Base-by-base conservation (phyloP, 1,140 invertebrate species). In the Drosophila bifasciata region DNA sequence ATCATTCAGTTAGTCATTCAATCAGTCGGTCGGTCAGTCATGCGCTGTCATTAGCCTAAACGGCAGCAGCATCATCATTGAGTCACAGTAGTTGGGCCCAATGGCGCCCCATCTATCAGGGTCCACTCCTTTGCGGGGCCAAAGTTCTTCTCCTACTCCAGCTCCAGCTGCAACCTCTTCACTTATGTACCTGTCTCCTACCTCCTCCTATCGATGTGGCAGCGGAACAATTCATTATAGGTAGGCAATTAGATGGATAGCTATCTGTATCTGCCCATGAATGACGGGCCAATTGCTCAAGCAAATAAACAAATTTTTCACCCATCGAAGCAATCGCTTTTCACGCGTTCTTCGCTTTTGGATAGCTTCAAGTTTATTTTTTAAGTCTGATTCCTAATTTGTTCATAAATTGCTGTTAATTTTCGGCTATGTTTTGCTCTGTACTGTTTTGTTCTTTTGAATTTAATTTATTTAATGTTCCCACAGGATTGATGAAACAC, bases 371-470 rank as follows among this genome's bases (percentile, higher is more conserved):
- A 59, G 76, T 81, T 74, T 78, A 81, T 81, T 88, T 81, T 81
- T 64, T 68, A 73, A 86, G 68, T 36, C 58, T 55, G 64, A 51
- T 76, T 86, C 61, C 63, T 83, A 86, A 86, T 88, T 88, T 83
- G 83, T 88, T 88, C 68, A 88, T 86, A 88, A 86, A 86, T 88
- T 86, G 62, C 66, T 80, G 72, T 77, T 85, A 59, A 80, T 86
- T 80, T 80, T 11, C 21, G 46, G 32, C 58, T 66, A 69, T 63
- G 70, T 78, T 86, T 66, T 86, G 19, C 19, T 88, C 81, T 68
- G 71, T 3, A 8, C 28, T 28, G 28, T 57, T 73, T 74, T 63
- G 76, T 79, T 86, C 71, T 81, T 88, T 88, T 71, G 71, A 78
- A 66, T 81, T 76, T 78, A 76, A 86, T 83, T 83, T 83, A 88